Evolutionary conservation across 1,140 invertebrate genomes (phyloP), one percentile per base, ranked within the genome.

Genomic region (Varroa destructor): DNA sequence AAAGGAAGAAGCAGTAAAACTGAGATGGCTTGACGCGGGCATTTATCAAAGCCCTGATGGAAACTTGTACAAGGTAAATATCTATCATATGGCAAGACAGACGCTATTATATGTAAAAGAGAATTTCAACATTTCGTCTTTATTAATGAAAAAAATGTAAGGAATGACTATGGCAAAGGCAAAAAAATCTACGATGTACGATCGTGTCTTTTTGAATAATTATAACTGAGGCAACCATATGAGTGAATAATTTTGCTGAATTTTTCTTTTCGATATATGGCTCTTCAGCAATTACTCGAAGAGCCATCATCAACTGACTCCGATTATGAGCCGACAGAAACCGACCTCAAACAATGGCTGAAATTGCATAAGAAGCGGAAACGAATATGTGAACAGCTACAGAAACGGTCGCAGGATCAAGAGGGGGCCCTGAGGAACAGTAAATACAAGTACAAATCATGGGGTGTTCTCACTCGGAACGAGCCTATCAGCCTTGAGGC

Each of bases 371-470:
- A 67, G 61, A 67, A 67, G 61, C 61, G 61, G 2, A 67, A 67
- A 37, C 61, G 61, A 14, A 40, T 67, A 12, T 43, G 40, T 3
- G 61, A 67, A 8, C 14, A 40, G 46, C 61, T 67, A 14, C 37
- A 25, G 61, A 67, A 67, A 40, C 46, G 40, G 40, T n/a, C 61
- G 5, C 10, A 67, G 12, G 61, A 67, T 37, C 61, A 40, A 37
- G 61, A 67, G 10, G 61, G 61, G 40, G 36, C 61, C 12, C 40
- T 36, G 12, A 14, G 46, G 36, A 67, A 12, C 61, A 67, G 46
- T 46, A 67, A 67, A 67, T 67, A 67, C 61, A 67, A 67, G 36
- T 67, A 67, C 61, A 67, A 46, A 46, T 67, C 61, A 46, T 67
- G 61, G 61, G 61, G 61, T 40, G 36, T 67, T 25, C 61, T 67